Conservation (phyloP, 2,113 vertebrate genomes). For the Grantiella picta region DNA sequence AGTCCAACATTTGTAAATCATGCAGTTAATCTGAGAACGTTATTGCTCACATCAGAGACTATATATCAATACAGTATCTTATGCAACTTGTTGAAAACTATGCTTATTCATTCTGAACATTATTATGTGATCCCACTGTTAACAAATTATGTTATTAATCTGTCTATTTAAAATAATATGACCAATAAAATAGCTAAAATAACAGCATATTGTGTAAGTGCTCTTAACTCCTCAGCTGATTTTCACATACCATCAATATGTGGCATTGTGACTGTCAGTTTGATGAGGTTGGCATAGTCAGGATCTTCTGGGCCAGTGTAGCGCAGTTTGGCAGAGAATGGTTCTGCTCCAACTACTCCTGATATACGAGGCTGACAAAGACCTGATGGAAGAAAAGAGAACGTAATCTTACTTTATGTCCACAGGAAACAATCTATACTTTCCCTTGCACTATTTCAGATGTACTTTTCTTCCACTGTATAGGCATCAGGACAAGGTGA, state of each 20-base stretch:
- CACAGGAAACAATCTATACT: neutral
- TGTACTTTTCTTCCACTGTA: neutral
- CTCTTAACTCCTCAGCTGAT: neutral
- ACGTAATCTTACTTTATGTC: neutral
- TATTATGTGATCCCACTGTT: neutral
- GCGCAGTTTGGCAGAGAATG: slow-evolving; percentile 91
- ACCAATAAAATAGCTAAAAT: neutral
- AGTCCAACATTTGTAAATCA: neutral
- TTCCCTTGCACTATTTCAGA: neutral
- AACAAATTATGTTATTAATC: neutral
- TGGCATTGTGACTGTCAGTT: slow-evolving; percentile 91
- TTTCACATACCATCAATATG: slow-evolving; percentile 87
- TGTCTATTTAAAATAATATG: neutral
- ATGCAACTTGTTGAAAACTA: neutral
- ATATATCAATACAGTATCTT: neutral
- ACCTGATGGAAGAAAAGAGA: slow-evolving; percentile 69
- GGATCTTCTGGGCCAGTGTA: slow-evolving; percentile 88
- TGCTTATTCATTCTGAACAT: neutral
- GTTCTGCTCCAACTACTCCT: slow-evolving; percentile 89
- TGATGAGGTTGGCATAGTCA: slow-evolving; percentile 86
- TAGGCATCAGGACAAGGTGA: neutral
- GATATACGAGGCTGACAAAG: slow-evolving; percentile 88
- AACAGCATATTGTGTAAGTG: neutral
- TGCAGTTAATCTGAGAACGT: neutral
- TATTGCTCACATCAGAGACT: neutral